Evolutionary conservation across 2,113 vertebrate genomes (phyloP).

Genomic region (Xiphorhynchus elegans): DNA sequence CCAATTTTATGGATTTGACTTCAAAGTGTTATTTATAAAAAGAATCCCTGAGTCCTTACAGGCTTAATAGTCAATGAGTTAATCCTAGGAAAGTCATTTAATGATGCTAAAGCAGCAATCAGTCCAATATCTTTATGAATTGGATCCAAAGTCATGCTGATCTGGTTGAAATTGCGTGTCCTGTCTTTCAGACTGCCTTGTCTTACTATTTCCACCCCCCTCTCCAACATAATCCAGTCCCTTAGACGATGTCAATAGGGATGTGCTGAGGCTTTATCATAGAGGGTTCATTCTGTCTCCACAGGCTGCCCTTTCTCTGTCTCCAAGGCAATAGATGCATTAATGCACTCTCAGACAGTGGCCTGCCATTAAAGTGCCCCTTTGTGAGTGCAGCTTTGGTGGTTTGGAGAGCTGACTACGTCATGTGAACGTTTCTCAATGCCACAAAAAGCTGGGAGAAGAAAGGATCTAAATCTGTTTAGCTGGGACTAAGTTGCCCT

Average conservation of each 20-base stretch:
- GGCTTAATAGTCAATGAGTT: not conserved
- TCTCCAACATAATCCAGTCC: not conserved
- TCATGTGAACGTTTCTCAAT: not conserved
- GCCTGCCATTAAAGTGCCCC: not conserved
- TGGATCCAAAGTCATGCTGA: not conserved
- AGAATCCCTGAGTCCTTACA: not conserved
- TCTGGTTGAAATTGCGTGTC: not conserved
- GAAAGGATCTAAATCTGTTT: not conserved
- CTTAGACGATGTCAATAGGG: not conserved
- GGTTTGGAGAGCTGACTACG: not conserved
- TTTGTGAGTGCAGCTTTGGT: slow-evolving; percentile 22
- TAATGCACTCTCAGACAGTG: slow-evolving; percentile 20
- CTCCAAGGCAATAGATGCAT: slow-evolving; percentile 36
- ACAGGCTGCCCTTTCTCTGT: slow-evolving; percentile 26
- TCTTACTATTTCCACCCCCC: not conserved
- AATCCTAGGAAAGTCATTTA: not conserved
- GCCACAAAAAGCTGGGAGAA: not conserved
- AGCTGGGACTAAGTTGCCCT: not conserved
- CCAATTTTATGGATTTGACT: not conserved
- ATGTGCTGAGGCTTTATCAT: not conserved
- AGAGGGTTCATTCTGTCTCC: slow-evolving; percentile 12
- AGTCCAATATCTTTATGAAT: not conserved
- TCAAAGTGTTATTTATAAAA: slow-evolving; percentile 21
- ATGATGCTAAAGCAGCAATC: not conserved
- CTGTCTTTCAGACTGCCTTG: not conserved